A percentile compares a stretch with the other conserved stretches of the same genome.
Conservation (phyloP, 2,888 invertebrate species). For the Hemithea aestivaria region DNA sequence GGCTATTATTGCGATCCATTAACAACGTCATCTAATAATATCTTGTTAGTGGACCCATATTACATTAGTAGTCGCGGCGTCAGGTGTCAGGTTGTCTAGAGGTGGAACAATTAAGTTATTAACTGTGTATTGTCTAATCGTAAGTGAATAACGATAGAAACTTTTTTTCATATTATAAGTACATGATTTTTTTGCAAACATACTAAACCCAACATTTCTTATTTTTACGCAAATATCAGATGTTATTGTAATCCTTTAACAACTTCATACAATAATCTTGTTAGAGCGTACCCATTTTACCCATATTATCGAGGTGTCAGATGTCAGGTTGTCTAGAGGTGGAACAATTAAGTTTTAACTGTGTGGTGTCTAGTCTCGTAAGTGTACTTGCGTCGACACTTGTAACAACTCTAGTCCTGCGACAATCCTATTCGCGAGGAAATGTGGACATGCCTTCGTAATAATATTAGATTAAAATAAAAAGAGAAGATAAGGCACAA, state of each 20-base stretch:
- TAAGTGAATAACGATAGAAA: no score
- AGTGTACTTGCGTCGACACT: slow-evolving; percentile 29
- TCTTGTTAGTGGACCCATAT: slow-evolving; percentile 1
- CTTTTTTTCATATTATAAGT: no score
- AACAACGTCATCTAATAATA: slow-evolving; percentile 1
- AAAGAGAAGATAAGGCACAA: no score
- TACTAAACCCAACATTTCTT: no score
- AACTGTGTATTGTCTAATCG: slow-evolving; percentile 18
- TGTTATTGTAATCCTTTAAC: no score
- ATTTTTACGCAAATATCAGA: no score
- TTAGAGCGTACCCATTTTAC: slow-evolving; percentile 1
- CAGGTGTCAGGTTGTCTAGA: slow-evolving; percentile 19
- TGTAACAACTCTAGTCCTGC: slow-evolving; percentile 29
- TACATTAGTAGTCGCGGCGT: no score
- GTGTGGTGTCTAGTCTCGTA: slow-evolving; percentile 19
- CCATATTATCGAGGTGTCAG: no score
- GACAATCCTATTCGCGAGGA: slow-evolving; percentile 29
- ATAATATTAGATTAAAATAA: no score
- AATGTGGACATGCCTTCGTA: slow-evolving; percentile 28
- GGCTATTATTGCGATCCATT: no score
- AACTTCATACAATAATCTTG: slow-evolving; percentile 4
- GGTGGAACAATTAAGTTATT: slow-evolving; percentile 30
- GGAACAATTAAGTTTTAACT: slow-evolving; percentile 29
- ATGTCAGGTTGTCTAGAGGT: slow-evolving; percentile 22
- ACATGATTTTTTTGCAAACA: no score